Evolutionary conservation across 1,140 invertebrate genomes (phyloP), one percentile per base, ranked within the genome.

Genomic region (Procambarus virginalis): DNA sequence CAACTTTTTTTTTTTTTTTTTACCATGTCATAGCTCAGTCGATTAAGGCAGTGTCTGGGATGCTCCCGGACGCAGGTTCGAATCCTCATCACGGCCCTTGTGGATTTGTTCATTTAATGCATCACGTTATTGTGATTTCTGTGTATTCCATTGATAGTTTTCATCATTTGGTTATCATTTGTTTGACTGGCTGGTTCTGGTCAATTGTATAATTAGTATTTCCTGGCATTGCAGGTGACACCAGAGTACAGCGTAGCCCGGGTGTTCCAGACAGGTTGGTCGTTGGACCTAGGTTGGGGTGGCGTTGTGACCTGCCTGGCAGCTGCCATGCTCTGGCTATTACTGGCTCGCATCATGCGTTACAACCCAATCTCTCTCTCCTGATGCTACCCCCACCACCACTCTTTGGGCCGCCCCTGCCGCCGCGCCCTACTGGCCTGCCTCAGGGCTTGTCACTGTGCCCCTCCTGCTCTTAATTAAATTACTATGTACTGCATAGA

Each of bases 281-380:
- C 97, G 46, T 94, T 97, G 87, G 96, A 97, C 88, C 94, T 97
- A 0, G 97, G 97, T 34, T 97, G 97, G 97, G 96, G 96, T 22
- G 97, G 97, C 3, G 96, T 97, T 0, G 96, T 95, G 1, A 93
- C 97, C 0, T 97, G 96, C 91, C 95, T 97, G 4, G 95, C 97
- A 22, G 96, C 97, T 0, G 96, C 96, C 0, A 94, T 97, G 0
- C 94, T 97, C 3, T 98, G 97, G 97, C 97, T 98, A 76, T 94
- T 98, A 64, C 94, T 98, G 20, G 97, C 97, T 20, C 97, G 97
- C 94, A 97, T 98, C 90, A 97, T 98, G 97, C 95, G 97, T 92
- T 97, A 97, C 93, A 97, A 96, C 94, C 97, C 97, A 64, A 91
- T 91, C 51, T 90, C 90, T 12, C 82, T 92, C 20, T 92, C 91